These are phyloP conservation scores for Antheraea assamensis DNA, from an alignment of 2,888 invertebrate genomes.

Conservation along the genomic window DNA sequence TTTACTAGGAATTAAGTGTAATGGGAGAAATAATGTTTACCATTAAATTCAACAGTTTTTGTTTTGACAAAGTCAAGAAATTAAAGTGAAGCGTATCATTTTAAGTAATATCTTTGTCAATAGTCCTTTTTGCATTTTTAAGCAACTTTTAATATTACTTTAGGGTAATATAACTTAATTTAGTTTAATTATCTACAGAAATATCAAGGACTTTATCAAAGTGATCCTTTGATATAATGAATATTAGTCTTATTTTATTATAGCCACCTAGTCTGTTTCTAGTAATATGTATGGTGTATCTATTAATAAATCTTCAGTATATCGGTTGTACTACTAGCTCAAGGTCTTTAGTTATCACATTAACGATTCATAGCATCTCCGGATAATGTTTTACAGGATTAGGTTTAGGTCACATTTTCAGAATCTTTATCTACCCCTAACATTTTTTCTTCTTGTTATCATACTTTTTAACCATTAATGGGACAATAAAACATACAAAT, in stretches of 20 bases:
- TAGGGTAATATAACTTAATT: too few relatives aligned
- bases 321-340: not conserved
- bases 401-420: too few relatives aligned
- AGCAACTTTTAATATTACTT: too few relatives aligned
- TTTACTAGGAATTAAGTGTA: constrained; percentile 17
- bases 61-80: not conserved
- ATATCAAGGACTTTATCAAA: not conserved
- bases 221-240: not conserved
- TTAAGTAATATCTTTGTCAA: not conserved
- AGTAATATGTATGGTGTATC: not conserved
- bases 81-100: not conserved
- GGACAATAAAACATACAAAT: too few relatives aligned
- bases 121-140: too few relatives aligned
- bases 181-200: too few relatives aligned
- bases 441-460: too few relatives aligned
- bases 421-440: too few relatives aligned
- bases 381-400: not conserved
- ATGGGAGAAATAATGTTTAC: not conserved
- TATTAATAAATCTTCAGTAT: not conserved
- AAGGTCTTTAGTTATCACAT: not conserved
- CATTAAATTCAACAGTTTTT: not conserved
- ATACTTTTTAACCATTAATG: too few relatives aligned
- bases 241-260: not conserved
- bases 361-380: not conserved
- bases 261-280: not conserved